These are phyloP conservation scores for Tetraneura akinire DNA, from an alignment of 1,140 invertebrate species.

Conservation along the genomic window DNA sequence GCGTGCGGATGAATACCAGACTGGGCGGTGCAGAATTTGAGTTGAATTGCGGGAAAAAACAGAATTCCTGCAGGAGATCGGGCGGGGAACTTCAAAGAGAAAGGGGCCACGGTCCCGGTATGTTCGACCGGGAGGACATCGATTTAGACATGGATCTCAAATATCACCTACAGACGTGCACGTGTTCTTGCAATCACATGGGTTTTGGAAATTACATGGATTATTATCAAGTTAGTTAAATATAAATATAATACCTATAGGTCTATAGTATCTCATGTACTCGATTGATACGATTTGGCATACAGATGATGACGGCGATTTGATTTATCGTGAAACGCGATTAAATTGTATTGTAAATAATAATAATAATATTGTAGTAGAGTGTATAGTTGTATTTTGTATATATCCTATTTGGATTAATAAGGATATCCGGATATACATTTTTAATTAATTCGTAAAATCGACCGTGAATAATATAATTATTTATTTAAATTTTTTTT, in stretches of 20 bases:
- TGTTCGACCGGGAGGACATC: constrained; percentile 57
- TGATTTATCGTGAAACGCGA: too few species aligned
- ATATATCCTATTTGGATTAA: too few species aligned
- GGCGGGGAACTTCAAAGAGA: constrained; percentile 16
- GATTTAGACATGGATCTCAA: constrained; percentile 74
- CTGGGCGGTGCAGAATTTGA: constrained; percentile 35
- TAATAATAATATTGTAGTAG: too few species aligned
- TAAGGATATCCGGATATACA: too few species aligned
- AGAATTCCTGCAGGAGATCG: background rate
- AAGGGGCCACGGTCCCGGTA: background rate
- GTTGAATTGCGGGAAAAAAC: constrained; percentile 24
- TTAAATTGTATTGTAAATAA: too few species aligned
- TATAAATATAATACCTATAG: background rate
- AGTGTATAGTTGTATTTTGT: too few species aligned
- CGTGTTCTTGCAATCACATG: constrained; percentile 88
- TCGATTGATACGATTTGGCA: too few species aligned
- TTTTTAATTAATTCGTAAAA: too few species aligned
- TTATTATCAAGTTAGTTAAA: constrained; percentile 72
- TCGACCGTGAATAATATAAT: too few species aligned
- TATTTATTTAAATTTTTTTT: too few species aligned
- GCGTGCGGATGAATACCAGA: constrained; percentile 38
- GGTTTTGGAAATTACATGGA: constrained; percentile 88
- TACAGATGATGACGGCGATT: too few species aligned
- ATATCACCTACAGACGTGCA: constrained; percentile 81
- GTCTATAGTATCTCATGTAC: too few species aligned